These are phyloP conservation scores for Pelosia muscerda DNA, from an alignment of 2,888 invertebrate genomes.

Conservation along the genomic window DNA sequence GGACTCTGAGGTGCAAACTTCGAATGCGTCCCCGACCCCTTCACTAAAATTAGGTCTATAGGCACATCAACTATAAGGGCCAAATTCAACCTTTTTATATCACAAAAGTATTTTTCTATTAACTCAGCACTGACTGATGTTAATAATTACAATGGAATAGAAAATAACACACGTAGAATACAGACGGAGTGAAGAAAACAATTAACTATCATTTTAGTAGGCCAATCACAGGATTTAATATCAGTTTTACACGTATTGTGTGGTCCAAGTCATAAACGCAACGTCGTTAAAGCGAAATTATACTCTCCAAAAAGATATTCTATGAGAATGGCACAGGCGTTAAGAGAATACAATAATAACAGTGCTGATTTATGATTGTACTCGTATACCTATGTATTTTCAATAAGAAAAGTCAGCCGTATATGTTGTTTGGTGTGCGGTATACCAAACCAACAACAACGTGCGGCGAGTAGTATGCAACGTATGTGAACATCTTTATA, in stretches of 20 bases:
- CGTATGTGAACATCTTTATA: neutral
- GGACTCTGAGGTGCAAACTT: no score
- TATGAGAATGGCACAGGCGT: neutral
- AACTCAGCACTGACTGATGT: slow-evolving; percentile 14
- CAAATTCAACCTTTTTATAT: slow-evolving; percentile 1
- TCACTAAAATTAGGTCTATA: neutral
- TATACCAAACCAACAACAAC: no score
- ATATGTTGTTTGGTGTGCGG: no score
- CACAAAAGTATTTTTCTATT: slow-evolving; percentile 14
- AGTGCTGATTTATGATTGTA: no score
- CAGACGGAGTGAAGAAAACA: slow-evolving; percentile 64
- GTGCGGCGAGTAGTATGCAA: no score
- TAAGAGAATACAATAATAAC: neutral
- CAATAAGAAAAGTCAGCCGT: no score
- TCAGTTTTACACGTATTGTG: slow-evolving; percentile 25
- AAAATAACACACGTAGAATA: slow-evolving; percentile 61
- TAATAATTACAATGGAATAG: slow-evolving; percentile 59
- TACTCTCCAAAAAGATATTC: neutral
- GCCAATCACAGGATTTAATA: slow-evolving; percentile 30
- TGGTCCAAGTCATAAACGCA: slow-evolving; percentile 27
- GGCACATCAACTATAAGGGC: neutral
- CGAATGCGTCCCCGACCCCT: no score
- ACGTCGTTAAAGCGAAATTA: neutral
- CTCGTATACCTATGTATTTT: no score
- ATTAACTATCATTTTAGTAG: slow-evolving; percentile 58